A percentile compares a stretch with the other conserved stretches of the same genome.
phyloP scores from a whole-genome alignment of 2,797 vertebrate species.

The Anniella stebbinsi region DNA sequence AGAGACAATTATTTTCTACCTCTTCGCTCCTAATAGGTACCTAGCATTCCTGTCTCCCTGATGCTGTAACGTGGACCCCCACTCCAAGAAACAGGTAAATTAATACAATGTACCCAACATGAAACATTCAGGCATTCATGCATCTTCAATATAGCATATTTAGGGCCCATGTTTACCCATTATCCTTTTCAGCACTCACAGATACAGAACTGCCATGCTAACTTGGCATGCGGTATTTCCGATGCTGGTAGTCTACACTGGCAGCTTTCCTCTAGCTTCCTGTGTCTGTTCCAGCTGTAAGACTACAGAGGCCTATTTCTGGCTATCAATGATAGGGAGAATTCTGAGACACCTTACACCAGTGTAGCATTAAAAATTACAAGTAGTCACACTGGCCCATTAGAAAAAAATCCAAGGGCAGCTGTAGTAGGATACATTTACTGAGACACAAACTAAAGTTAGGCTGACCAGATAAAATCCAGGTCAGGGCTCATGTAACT shows the following conservation, averaged over 20 bases:
- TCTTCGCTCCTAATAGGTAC: neutral
- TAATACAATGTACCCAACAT: neutral
- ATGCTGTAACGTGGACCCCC: neutral
- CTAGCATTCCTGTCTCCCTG: no score
- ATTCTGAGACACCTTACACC: conserved; percentile 49
- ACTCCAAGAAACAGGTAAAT: conserved; percentile 13
- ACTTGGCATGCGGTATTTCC: conserved; percentile 2
- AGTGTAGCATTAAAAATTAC: conserved; percentile 49
- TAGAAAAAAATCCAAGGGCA: neutral
- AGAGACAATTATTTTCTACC: conserved; percentile 19
- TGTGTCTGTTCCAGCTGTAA: conserved; percentile 52
- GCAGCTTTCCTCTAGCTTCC: conserved; percentile 22
- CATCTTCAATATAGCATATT: neutral
- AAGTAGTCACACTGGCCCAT: neutral
- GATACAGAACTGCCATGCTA: conserved; percentile 19
- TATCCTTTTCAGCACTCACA: neutral
- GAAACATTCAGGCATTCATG: conserved; percentile 9
- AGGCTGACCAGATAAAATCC: no score
- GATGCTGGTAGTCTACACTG: neutral
- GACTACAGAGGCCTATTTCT: conserved; percentile 68
- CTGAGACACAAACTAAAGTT: no score
- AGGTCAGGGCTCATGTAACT: no score
- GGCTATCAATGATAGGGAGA: conserved; percentile 49
- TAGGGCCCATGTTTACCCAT: conserved; percentile 10
- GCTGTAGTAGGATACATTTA: neutral